These are phyloP conservation scores for Takifugu bimaculatus DNA, from an alignment of 2,113 vertebrate species.

Conservation along the genomic window DNA sequence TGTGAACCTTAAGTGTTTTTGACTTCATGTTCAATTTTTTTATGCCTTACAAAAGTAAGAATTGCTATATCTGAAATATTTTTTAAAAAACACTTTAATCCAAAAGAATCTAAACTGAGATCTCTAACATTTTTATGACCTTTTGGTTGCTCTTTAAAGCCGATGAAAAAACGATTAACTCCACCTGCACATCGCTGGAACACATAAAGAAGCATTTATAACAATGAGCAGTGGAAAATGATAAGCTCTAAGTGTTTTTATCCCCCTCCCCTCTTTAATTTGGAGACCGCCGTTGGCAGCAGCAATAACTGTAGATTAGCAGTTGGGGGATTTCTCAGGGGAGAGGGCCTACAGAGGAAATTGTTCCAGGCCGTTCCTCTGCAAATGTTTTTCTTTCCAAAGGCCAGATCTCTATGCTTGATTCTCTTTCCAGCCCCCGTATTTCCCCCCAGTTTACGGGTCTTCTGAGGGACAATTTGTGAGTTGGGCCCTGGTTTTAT, in stretches of 20 bases:
- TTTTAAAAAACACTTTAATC: not conserved
- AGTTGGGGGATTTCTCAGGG: slow-evolving; percentile 75
- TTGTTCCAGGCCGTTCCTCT: slow-evolving; percentile 64
- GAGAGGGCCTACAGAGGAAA: slow-evolving; percentile 65
- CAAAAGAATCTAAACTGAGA: not conserved
- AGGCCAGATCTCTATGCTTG: slow-evolving; percentile 73
- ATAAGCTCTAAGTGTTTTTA: slow-evolving; percentile 66
- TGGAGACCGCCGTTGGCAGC: slow-evolving; percentile 71
- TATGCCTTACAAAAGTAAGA: not conserved
- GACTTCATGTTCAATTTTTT: too few relatives aligned
- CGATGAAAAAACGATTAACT: slow-evolving; percentile 1
- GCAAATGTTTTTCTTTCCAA: slow-evolving; percentile 75
- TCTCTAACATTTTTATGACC: slow-evolving; percentile 7
- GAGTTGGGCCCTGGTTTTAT: slow-evolving; percentile 74
- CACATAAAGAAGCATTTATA: slow-evolving; percentile 44
- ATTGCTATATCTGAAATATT: too few relatives aligned
- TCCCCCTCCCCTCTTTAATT: slow-evolving; percentile 71
- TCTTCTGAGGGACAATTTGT: slow-evolving; percentile 81
- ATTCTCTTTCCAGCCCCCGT: slow-evolving; percentile 69
- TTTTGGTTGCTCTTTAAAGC: not conserved
- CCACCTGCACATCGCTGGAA: slow-evolving; percentile 14
- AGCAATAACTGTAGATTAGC: slow-evolving; percentile 82
- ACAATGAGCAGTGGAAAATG: slow-evolving; percentile 42
- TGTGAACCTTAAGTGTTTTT: too few relatives aligned
- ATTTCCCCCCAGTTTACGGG: slow-evolving; percentile 70